phyloP scores from a whole-genome alignment of 2,113 vertebrate genomes.

The Dolichallabes microphthalmus region DNA sequence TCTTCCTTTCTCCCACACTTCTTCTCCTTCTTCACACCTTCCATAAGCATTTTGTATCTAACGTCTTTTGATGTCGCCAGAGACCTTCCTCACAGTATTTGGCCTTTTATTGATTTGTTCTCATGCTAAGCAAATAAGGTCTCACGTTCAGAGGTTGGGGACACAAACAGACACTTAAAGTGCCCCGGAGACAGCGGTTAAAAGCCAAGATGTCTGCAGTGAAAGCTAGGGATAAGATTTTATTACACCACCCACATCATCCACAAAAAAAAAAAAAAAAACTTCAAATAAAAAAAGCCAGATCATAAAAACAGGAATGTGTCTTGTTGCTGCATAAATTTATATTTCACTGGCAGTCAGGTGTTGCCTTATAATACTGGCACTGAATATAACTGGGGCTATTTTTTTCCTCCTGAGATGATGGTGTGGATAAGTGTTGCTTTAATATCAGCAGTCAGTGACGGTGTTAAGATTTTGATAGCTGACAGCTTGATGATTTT shows the following conservation, averaged over 20 bases:
- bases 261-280: not conserved
- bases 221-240: constrained; percentile 89
- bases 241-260: constrained; percentile 73
- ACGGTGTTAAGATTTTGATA: constrained; percentile 5
- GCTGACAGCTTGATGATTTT: constrained; percentile 24
- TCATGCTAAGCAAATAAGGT: constrained; percentile 88
- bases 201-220: constrained; percentile 78
- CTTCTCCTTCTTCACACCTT: constrained; percentile 27
- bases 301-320: constrained; percentile 81
- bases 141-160: constrained; percentile 83
- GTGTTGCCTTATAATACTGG: constrained; percentile 77
- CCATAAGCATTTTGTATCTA: constrained; percentile 65
- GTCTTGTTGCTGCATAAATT: constrained; percentile 79
- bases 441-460: constrained; percentile 25
- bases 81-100: constrained; percentile 70
- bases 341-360: constrained; percentile 73
- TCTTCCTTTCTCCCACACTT: not conserved
- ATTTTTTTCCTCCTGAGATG: constrained; percentile 24
- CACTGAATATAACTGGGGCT: constrained; percentile 56
- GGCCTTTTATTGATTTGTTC: constrained; percentile 90
- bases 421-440: constrained; percentile 27
- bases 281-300: constrained; percentile 80
- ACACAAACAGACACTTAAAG: constrained; percentile 85
- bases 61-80: constrained; percentile 83
- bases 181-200: constrained; percentile 80